These are phyloP conservation scores for Microctonus aethiopoides DNA, from an alignment of 2,888 invertebrate genomes.

Conservation along the genomic window DNA sequence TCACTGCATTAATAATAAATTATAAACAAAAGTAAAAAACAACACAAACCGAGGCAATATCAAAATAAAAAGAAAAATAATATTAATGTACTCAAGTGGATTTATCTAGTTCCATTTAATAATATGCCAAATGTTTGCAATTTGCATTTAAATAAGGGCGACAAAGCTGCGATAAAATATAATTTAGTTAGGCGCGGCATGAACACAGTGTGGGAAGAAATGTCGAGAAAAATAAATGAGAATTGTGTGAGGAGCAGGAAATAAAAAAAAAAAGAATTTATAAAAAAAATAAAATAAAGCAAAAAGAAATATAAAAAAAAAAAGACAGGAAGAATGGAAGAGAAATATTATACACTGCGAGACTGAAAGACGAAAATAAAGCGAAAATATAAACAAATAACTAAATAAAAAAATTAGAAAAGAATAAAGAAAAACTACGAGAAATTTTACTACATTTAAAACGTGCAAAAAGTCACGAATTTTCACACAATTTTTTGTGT, in stretches of 20 bases:
- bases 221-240: conserved; percentile 24
- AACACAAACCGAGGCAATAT: too few relatives aligned
- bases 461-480: conserved; percentile 29
- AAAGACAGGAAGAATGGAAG: conserved; percentile 23
- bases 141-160: conserved; percentile 62
- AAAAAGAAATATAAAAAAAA: conserved; percentile 14
- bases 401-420: too few relatives aligned
- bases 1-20: too few relatives aligned
- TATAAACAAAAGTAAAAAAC: too few relatives aligned
- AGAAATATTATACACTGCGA: conserved; percentile 16
- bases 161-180: conserved; percentile 60
- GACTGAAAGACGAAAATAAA: not conserved
- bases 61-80: not conserved
- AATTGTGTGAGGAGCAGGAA: conserved; percentile 10
- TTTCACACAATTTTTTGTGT: conserved; percentile 3
- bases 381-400: not conserved
- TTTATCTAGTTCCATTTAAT: conserved; percentile 39
- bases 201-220: conserved; percentile 34
- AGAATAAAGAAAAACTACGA: conserved; percentile 12
- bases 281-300: conserved; percentile 19
- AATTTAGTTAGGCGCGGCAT: conserved; percentile 51
- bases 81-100: not conserved
- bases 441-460: not conserved
- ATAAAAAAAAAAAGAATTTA: conserved; percentile 22
- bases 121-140: conserved; percentile 46